Evolutionary conservation across 2,888 invertebrate species (phyloP).

Genomic region (Physocephala rufipes): DNA sequence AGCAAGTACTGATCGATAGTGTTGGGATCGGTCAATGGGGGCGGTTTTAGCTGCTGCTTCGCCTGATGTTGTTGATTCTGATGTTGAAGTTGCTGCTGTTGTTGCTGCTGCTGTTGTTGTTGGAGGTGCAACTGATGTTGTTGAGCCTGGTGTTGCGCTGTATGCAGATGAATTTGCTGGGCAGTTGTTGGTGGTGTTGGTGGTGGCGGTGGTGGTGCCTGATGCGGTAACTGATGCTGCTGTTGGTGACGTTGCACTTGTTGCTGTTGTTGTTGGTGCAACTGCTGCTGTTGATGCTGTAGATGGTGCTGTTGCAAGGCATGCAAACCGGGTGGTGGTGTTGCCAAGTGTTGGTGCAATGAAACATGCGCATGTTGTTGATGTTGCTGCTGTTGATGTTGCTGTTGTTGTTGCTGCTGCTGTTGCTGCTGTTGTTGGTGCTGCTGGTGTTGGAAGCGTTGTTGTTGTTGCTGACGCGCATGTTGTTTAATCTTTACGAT

Average conservation of each 20-base stretch:
- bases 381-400: constrained; percentile 47
- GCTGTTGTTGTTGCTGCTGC: constrained; percentile 49
- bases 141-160: constrained; percentile 58
- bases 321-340: constrained; percentile 45
- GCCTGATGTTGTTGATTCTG: constrained; percentile 47
- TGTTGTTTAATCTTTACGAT: constrained; percentile 61
- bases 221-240: constrained; percentile 53
- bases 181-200: constrained; percentile 58
- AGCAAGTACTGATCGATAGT: constrained; percentile 71
- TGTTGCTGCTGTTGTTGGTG: constrained; percentile 54
- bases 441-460: constrained; percentile 56
- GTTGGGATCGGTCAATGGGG: constrained; percentile 62
- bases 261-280: constrained; percentile 47
- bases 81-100: constrained; percentile 51
- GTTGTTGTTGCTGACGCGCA: constrained; percentile 57
- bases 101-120: constrained; percentile 56
- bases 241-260: constrained; percentile 50
- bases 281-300: constrained; percentile 47
- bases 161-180: constrained; percentile 60
- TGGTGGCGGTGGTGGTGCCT: constrained; percentile 50
- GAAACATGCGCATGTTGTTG: constrained; percentile 42
- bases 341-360: constrained; percentile 42
- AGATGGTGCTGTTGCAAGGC: constrained; percentile 47
- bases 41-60: constrained; percentile 50
- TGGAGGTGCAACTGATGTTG: constrained; percentile 52